Percentiles rank a stretch among this genome's conserved stretches.
Conservation (phyloP, 2,797 vertebrate species). For the Morus bassanus region DNA sequence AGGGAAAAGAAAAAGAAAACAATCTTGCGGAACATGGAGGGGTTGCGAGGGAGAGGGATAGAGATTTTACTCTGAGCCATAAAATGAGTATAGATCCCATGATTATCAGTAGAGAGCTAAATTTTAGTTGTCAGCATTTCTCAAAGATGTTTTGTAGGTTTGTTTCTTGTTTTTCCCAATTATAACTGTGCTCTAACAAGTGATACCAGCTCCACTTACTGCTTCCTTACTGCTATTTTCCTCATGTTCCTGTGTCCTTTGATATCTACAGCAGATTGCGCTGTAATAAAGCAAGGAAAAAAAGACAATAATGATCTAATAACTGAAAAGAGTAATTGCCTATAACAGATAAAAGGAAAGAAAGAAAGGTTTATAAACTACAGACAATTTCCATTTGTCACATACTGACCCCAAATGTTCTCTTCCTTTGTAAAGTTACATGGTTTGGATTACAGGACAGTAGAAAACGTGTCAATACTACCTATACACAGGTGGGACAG, state of each 20-base stretch:
- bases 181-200: not conserved
- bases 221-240: not conserved
- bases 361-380: not conserved
- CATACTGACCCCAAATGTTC: not conserved
- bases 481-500: not conserved
- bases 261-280: not conserved
- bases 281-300: not conserved
- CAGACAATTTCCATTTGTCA: not conserved
- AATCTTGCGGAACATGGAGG: not conserved
- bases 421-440: not conserved
- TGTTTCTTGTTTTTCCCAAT: not conserved
- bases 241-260: not conserved
- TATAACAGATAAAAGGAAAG: not conserved
- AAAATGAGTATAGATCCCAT: not conserved
- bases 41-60: not conserved
- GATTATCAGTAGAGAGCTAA: not conserved
- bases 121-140: not conserved
- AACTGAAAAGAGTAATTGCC: not conserved
- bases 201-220: not conserved
- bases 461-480: not conserved
- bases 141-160: not conserved
- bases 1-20: not conserved
- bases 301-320: not conserved
- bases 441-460: not conserved
- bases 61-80: not conserved